Evolutionary conservation across 1,140 invertebrate genomes (phyloP).

Genomic region (Drosophila tropicalis): DNA sequence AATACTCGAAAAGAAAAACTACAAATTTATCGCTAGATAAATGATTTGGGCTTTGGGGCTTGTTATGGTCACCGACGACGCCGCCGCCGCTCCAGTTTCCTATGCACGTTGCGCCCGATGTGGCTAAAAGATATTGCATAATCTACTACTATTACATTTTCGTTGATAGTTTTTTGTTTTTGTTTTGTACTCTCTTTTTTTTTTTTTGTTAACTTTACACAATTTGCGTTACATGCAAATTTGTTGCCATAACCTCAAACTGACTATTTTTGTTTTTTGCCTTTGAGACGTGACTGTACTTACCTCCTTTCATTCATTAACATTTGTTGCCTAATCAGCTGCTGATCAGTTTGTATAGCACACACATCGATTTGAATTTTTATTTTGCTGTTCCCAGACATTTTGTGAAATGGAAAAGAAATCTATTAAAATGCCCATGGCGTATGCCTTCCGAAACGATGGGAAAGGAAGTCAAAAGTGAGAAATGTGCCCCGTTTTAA

Average conservation of each 20-base stretch:
- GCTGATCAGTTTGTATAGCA: constrained; percentile 37
- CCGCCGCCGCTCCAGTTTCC: constrained; percentile 66
- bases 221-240: constrained; percentile 69
- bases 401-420: constrained; percentile 44
- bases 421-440: constrained; percentile 63
- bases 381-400: constrained; percentile 49
- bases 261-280: constrained; percentile 42
- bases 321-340: constrained; percentile 61
- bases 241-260: constrained; percentile 55
- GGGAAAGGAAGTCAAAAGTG: constrained; percentile 72
- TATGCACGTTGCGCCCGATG: constrained; percentile 68
- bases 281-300: constrained; percentile 59
- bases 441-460: constrained; percentile 37
- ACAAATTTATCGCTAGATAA: constrained; percentile 40
- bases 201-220: constrained; percentile 45
- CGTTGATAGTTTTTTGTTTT: constrained; percentile 50
- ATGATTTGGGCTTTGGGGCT: constrained; percentile 49
- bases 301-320: constrained; percentile 1
- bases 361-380: constrained; percentile 44
- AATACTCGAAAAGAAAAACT: neutral
- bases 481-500: constrained; percentile 45
- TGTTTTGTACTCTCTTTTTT: constrained; percentile 18
- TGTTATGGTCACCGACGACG: constrained; percentile 35
- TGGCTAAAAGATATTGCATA: constrained; percentile 75
- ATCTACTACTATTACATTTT: constrained; percentile 67